Evolutionary conservation across 92 coral and sea anemone genomes (phyloP), one percentile per base, ranked within the genome.

Genomic region (Zoanthus sansibaricus): DNA sequence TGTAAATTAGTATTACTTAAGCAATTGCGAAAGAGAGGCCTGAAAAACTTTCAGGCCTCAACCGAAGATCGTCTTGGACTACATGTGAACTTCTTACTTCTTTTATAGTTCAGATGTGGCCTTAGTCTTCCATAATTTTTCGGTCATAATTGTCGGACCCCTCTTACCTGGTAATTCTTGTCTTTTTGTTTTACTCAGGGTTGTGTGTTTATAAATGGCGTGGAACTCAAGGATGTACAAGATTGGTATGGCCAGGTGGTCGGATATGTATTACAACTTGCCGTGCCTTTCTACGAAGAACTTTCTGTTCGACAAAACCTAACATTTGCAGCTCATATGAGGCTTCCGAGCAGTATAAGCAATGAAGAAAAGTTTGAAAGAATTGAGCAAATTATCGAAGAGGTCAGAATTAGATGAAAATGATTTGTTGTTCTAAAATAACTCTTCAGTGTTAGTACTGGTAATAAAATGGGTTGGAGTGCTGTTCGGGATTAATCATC

Each of bases 231-330:
- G 33, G 89, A 56, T 18, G 91, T 91, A 3, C 91, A 91, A 62
- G 94, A 88, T 18, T 91, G 94, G 91, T 91, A 91, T 77, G 86
- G 91, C 9, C 67, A 90, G 80, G 88, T 87, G 89, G 86, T 91
- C 52, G 94, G 94, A 30, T 91, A 91, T 66, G 94, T 91, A 17
- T 66, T 91, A 31, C 94, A 91, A 87, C 94, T 91, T 21, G 94
- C 94, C 5, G 91, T 91, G 4, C 94, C 94, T 32, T 91, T 87
- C 87, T 91, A 91, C 71, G 94, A 91, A 47, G 94, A 91, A 42
- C 94, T 91, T 11, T 88, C 94, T 18, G 94, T 91, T 6, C 82
- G 91, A 8, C 91, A 91, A 76, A 91, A 91, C 86, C 89, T 91
- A 25, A 87, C 89, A 42, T 91, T 91, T 10, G 94, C 91, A 5